Evolutionary conservation across 2,888 invertebrate species (phyloP).

Genomic region (Pristionchus entomophagus): DNA sequence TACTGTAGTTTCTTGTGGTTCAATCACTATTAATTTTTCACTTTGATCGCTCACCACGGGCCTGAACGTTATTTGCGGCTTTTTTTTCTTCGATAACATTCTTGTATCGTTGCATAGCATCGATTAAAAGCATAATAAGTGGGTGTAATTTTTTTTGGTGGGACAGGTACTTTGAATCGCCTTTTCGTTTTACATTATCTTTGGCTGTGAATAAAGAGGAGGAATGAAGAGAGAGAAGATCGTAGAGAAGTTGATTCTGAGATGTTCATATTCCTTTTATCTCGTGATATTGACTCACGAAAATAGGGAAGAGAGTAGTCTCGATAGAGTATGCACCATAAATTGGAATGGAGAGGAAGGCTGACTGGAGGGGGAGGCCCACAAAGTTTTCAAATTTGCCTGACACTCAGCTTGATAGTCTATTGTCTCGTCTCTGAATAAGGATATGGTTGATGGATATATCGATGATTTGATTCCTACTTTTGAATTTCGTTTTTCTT

Average conservation of each 20-base stretch:
- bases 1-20: too few species aligned
- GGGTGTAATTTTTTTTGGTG: too few species aligned
- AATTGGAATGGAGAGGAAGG: background rate
- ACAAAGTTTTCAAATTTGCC: slow-evolving; percentile 52
- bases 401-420: slow-evolving; percentile 66
- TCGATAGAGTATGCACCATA: background rate
- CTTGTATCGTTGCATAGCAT: too few species aligned
- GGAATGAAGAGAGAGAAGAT: slow-evolving; percentile 16
- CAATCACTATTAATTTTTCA: too few species aligned
- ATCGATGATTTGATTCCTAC: background rate
- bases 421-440: slow-evolving; percentile 52
- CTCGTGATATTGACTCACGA: slow-evolving; percentile 24
- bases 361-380: slow-evolving; percentile 39
- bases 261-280: background rate
- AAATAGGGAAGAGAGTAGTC: background rate
- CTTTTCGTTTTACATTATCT: slow-evolving; percentile 60
- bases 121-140: too few species aligned
- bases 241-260: slow-evolving; percentile 50
- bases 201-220: slow-evolving; percentile 50
- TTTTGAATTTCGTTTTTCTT: slow-evolving; percentile 13
- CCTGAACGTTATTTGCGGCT: too few species aligned
- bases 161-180: too few species aligned
- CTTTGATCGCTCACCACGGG: too few species aligned
- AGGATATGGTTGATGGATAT: background rate
- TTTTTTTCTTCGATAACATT: too few species aligned